phyloP scores from a whole-genome alignment of 2,888 invertebrate species.

The Imbricaverruca yamaguchii region DNA sequence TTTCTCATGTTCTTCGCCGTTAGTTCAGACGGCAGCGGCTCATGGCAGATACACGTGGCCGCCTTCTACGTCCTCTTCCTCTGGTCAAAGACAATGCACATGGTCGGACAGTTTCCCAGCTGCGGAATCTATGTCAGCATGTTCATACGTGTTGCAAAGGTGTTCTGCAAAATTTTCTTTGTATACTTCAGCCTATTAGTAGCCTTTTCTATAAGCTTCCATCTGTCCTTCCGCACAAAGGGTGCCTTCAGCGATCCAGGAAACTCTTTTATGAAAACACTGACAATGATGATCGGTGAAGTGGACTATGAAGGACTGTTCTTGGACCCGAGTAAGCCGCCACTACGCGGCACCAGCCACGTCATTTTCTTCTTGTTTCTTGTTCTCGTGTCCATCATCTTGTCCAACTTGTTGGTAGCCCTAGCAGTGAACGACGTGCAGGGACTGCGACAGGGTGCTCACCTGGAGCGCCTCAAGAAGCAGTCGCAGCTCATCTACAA shows the following conservation, averaged over 20 bases:
- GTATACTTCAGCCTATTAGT: constrained; percentile 48
- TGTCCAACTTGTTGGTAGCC: constrained; percentile 55
- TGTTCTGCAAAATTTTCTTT: constrained; percentile 49
- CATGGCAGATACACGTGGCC: constrained; percentile 33
- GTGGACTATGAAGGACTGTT: constrained; percentile 51
- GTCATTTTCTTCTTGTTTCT: constrained; percentile 50
- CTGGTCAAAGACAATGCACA: constrained; percentile 33
- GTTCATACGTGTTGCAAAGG: constrained; percentile 53
- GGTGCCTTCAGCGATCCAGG: constrained; percentile 50
- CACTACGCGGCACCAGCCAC: constrained; percentile 39
- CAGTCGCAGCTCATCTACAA: constrained; percentile 43
- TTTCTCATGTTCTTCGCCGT: constrained; percentile 27
- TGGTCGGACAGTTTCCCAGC: constrained; percentile 36
- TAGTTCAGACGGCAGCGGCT: neutral
- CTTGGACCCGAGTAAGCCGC: constrained; percentile 36
- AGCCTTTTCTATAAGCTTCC: constrained; percentile 52
- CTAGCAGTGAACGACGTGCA: constrained; percentile 55
- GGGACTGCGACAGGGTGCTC: constrained; percentile 51
- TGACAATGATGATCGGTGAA: constrained; percentile 56
- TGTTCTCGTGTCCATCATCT: constrained; percentile 51
- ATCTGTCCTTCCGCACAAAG: constrained; percentile 50
- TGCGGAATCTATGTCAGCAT: constrained; percentile 55
- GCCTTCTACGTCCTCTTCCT: constrained; percentile 30
- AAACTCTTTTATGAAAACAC: constrained; percentile 50
- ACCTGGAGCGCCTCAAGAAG: constrained; percentile 50